Evolutionary conservation across 1,140 invertebrate genomes (phyloP), one percentile per base, ranked within the genome.

Genomic region (Drosophila willistoni): DNA sequence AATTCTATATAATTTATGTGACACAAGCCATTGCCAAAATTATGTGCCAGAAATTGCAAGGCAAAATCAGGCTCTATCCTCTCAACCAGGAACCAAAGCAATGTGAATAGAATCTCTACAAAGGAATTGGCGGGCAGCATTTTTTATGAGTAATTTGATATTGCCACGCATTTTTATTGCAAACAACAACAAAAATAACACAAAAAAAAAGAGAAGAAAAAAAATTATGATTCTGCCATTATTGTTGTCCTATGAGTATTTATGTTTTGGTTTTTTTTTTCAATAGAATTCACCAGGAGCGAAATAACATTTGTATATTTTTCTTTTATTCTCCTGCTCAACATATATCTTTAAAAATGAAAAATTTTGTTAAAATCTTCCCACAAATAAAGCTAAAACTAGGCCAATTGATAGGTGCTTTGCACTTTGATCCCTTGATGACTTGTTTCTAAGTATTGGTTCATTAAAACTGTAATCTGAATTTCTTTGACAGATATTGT

Each of bases 121-220:
- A 69, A 62, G 68, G 70, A 77, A 86, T 87, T 86, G 72, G 60
- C 68, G 55, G 56, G 9, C 72, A 64, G 55, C 76, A 56, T 80
- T 89, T 77, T 86, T 80, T 87, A 87, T 89, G 79, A 69, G 77
- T 65, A 70, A 73, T 89, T 84, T 83, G 77, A 78, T 83, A 70
- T 77, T 77, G 83, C 70, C 77, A 83, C 84, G 84, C 79, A 80
- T 80, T 87, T 86, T 87, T 87, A 87, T 87, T 69, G 77, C 73
- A 83, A 63, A 71, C 70, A 62, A 66, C 73, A 71, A 42, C n/a
- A 29, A 29, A 29, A 29, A 7, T 0, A 29, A 44, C n/a, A 56
- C 29, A 34, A 34, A 41, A 83, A 74, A 77, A 89, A 86, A 19
- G 19, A 12, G 71, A 29, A 44, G 22, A 39, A 44, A 66, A 17